Base-by-base conservation (phyloP, 2,888 invertebrate species). In the Pyrochroa serraticornis region DNA sequence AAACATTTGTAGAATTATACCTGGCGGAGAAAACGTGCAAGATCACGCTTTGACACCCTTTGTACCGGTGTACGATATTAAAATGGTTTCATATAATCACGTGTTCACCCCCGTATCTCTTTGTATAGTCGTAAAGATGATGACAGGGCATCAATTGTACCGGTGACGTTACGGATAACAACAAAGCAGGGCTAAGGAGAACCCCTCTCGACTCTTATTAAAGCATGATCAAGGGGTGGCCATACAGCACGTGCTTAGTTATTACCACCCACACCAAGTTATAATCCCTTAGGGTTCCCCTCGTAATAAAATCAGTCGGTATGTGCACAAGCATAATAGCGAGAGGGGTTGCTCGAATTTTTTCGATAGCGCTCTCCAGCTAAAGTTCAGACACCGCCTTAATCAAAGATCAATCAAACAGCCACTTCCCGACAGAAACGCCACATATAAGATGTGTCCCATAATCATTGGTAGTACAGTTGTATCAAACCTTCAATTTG, bases 91-190 rank as follows among this genome's bases (percentile, higher is more conserved):
- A 38, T 60, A 50, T 60, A 60, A 60, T 60, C 60, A 60, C 60
- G 60, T 56, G 56, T 60, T 58, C 49, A 45, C 57, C 48, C 38
- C 43, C 9, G 33, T 53, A 44, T 52, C 60, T 57, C 57, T 49
- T 62, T 62, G 50, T 61, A 35, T 35, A 37, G 37, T 44, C 38
- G 44, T 51, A 51, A 36, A 51, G 59, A 53, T 62, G 56, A 56
- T 58, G 62, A 62, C 62, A 57, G 49, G 55, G 53, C 59, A 54
- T 60, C 59, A 62, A 62, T 62, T 62, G 62, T 62, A 51, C 62
- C 45, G 55, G 45, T 59, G 59, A 62, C 57, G 59, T 47, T 59
- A 45, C 51, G 57, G 61, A 54, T 61, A 53, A 56, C 55, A 55
- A 62, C 62, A 62, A 60, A 57, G 52, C 38, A 46, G 41, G 45